Evolutionary conservation across 2,888 invertebrate species (phyloP), one percentile per base, ranked within the genome.

Genomic region (Monopis laevigella): DNA sequence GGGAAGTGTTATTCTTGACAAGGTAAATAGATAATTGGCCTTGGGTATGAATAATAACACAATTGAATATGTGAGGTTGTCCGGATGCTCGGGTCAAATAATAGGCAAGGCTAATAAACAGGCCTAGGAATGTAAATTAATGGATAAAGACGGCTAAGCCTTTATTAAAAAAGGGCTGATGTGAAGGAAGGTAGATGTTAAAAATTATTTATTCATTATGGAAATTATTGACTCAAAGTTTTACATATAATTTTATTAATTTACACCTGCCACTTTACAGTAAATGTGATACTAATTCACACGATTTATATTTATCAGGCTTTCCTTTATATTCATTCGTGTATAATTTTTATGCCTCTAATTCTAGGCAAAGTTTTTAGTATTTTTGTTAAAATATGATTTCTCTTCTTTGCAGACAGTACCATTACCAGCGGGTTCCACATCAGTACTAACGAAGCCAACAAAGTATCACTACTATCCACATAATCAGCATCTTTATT

Each of bases 381-480:
- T 7, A 21, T 21, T 21, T 21, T 21, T 21, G 8, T 21, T 7
- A 21, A 7, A 21, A 21, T 21, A 8, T 21, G 6, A n/a, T n/a
- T n/a, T n/a, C n/a, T n/a, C n/a, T n/a, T 32, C 13, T 59, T 85
- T 86, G 49, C 85, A 89, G 89, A 88, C 88, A 56, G 77, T 86
- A 50, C 86, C 86, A 41, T 62, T 89, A 54, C 89, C 86, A 38
- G 86, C 85, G 32, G 85, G 85, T 13, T 85, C 88, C 32, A 84
- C 88, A 46, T 87, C 87, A 43, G 86, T 86, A 34, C 77, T 90
- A 49, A 89, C 90, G 39, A 93, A 93, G 65, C 93, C 94, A 17
- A 94, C 93, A 48, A 93, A 93, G 80, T 94, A 95, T 75, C 93
- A 95, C 71, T 94, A 93, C 80, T 94, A 93, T 71, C 94, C 94